Conservation (phyloP, 2,113 vertebrate genomes). For the Vombatus ursinus region DNA sequence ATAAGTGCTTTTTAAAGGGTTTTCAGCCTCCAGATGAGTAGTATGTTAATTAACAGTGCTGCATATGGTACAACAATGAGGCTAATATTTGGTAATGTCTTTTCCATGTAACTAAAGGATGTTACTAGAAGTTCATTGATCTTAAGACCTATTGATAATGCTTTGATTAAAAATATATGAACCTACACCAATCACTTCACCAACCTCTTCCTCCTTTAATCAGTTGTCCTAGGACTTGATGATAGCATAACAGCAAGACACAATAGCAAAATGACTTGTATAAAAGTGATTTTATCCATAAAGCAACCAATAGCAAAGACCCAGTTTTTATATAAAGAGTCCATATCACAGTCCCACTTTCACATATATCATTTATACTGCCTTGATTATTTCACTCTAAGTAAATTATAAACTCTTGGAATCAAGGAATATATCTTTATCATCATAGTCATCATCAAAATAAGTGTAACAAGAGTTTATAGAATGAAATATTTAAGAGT, state of each 20-base stretch:
- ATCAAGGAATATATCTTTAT: neutral
- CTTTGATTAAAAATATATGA: neutral
- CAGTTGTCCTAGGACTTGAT: neutral
- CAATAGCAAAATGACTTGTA: neutral
- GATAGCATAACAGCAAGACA: neutral
- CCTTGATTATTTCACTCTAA: neutral
- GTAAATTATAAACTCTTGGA: neutral
- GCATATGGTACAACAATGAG: neutral
- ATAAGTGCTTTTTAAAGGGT: constrained; percentile 12
- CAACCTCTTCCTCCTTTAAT: neutral
- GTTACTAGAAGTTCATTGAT: neutral
- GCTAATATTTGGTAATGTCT: neutral
- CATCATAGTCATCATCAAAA: neutral
- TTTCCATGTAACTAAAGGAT: neutral
- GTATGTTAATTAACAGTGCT: neutral
- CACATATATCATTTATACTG: neutral
- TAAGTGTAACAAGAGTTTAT: neutral
- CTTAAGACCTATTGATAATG: neutral
- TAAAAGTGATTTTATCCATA: neutral
- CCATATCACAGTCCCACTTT: neutral
- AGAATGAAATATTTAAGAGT: neutral
- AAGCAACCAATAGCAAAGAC: neutral
- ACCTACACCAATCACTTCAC: neutral
- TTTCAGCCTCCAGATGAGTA: neutral
- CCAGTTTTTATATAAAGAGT: neutral